Conservation (phyloP, 2,888 invertebrate genomes). For the Agriopis aurantiaria region DNA sequence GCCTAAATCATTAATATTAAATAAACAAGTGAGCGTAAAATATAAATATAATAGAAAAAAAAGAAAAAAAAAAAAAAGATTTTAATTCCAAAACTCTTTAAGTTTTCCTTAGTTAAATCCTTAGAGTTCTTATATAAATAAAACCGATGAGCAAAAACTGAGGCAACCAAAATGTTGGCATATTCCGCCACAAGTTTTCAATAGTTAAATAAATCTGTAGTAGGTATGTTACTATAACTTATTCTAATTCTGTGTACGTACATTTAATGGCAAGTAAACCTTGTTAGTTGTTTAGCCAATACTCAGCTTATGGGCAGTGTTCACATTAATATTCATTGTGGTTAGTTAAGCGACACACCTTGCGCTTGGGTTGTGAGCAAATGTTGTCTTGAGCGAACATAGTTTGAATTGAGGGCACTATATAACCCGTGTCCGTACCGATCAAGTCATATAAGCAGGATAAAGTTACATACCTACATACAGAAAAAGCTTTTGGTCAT, state of each 20-base stretch:
- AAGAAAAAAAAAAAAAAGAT: too few relatives aligned
- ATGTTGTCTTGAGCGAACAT: constrained; percentile 24
- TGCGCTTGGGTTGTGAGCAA: constrained; percentile 40
- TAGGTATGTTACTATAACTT: background rate
- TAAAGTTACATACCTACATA: background rate
- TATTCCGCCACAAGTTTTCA: background rate
- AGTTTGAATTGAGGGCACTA: constrained; percentile 1
- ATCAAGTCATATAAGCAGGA: background rate
- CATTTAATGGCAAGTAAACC: constrained; percentile 47
- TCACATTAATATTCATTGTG: constrained; percentile 72
- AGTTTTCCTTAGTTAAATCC: too few relatives aligned
- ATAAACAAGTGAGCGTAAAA: too few relatives aligned
- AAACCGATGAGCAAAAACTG: background rate
- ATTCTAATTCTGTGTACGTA: constrained; percentile 7
- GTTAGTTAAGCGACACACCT: constrained; percentile 66
- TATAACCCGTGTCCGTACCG: background rate
- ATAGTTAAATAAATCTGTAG: background rate
- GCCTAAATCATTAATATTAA: too few relatives aligned
- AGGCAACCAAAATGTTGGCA: background rate
- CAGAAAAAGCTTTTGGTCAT: too few relatives aligned
- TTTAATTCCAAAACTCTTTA: too few relatives aligned
- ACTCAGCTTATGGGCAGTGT: constrained; percentile 57
- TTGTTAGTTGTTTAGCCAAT: constrained; percentile 55
- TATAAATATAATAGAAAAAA: too few relatives aligned
- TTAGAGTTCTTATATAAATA: background rate